These are phyloP conservation scores for Penaeus monodon DNA, from an alignment of 2,888 invertebrate genomes.

Conservation along the genomic window DNA sequence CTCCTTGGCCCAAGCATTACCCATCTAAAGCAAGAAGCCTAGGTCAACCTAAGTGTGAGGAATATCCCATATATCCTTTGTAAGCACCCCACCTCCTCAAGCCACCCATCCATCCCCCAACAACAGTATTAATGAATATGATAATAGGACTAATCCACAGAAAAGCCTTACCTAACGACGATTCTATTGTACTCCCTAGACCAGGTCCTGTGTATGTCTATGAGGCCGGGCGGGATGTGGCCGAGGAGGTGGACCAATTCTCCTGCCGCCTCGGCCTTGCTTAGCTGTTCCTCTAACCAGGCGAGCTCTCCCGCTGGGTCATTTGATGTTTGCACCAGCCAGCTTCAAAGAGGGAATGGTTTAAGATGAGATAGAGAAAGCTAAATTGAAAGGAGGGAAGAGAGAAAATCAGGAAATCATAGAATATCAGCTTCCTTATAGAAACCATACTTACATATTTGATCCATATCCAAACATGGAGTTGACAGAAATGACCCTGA, in stretches of 20 bases:
- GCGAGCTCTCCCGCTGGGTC: constrained; percentile 83
- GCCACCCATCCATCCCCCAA: no score
- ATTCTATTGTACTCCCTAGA: constrained; percentile 78
- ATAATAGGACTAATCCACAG: neutral
- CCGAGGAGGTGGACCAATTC: constrained; percentile 87
- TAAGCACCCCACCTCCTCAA: no score
- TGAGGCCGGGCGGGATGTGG: constrained; percentile 84
- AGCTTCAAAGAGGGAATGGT: constrained; percentile 18
- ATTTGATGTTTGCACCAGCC: constrained; percentile 68
- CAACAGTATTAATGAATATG: no score
- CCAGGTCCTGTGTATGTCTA: constrained; percentile 36
- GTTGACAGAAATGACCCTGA: constrained; percentile 72
- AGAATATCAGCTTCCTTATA: neutral
- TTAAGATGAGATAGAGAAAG: neutral
- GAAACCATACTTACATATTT: constrained; percentile 32
- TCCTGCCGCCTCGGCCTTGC: constrained; percentile 79
- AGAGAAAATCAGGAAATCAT: neutral
- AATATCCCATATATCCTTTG: no score
- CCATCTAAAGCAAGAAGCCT: no score
- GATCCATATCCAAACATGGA: constrained; percentile 68
- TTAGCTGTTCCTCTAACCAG: constrained; percentile 83
- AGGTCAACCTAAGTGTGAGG: no score
- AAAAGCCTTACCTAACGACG: constrained; percentile 74
- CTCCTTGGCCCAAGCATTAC: no score
- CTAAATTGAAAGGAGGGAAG: neutral